A percentile compares a stretch with the other conserved stretches of the same genome.
These are phyloP conservation scores for Eupithecia pulchellata DNA, from an alignment of 2,888 invertebrate genomes.

Conservation along the genomic window DNA sequence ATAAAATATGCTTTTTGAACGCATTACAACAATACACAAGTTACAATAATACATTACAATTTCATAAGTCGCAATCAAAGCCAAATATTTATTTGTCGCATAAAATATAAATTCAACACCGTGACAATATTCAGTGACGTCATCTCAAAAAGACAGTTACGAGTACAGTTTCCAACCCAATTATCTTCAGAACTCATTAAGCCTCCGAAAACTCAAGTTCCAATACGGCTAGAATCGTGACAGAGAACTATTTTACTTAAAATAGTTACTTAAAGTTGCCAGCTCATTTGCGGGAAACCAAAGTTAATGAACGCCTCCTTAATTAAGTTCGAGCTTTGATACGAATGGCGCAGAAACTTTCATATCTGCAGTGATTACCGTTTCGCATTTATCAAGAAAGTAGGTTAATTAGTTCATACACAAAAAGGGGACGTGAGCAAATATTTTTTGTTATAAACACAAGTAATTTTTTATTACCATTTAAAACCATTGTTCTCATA, in stretches of 20 bases:
- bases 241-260: slow-evolving; percentile 61
- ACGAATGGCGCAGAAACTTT: slow-evolving; percentile 51
- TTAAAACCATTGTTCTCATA: neutral
- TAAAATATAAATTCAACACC: no score
- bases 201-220: slow-evolving; percentile 35
- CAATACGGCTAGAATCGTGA: slow-evolving; percentile 47
- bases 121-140: no score
- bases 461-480: neutral
- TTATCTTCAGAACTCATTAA: slow-evolving; percentile 41
- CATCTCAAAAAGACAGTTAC: slow-evolving; percentile 7
- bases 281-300: slow-evolving; percentile 64
- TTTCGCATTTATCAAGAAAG: slow-evolving; percentile 19
- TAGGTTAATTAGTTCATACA: slow-evolving; percentile 9
- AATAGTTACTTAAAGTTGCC: slow-evolving; percentile 62
- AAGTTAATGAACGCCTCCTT: slow-evolving; percentile 64
- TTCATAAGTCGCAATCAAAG: no score
- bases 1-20: no score
- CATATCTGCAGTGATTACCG: slow-evolving; percentile 30
- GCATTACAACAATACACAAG: no score
- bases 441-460: neutral
- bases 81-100: no score
- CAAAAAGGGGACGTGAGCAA: neutral
- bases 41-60: no score
- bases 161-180: slow-evolving; percentile 27
- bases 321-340: slow-evolving; percentile 63